Conservation (phyloP, 2,888 invertebrate genomes). For the Tachina lurida region DNA sequence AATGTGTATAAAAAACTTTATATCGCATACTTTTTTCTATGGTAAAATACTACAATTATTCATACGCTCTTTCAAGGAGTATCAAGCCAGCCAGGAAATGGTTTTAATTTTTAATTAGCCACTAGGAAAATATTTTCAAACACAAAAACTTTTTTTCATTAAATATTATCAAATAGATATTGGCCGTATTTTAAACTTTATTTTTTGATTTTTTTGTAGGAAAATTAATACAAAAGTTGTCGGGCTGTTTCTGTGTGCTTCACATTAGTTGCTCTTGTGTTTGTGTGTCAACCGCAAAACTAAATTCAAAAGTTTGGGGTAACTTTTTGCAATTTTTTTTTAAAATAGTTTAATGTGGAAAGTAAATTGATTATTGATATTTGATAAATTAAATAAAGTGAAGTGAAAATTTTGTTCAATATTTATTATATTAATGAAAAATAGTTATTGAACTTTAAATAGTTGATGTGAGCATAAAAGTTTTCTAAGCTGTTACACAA, state of each 20-base stretch:
- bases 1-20: no score
- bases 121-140: constrained; percentile 24
- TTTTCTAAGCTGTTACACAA: not conserved
- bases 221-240: constrained; percentile 33
- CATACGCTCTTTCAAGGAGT: no score
- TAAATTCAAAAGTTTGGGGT: constrained; percentile 35
- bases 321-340: not conserved
- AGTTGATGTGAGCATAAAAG: not conserved
- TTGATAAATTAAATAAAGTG: constrained; percentile 33
- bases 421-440: constrained; percentile 21
- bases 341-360: constrained; percentile 32
- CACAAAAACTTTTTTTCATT: constrained; percentile 8
- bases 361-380: constrained; percentile 52
- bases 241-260: not conserved
- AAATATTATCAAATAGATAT: constrained; percentile 1
- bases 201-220: not conserved
- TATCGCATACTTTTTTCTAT: no score
- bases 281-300: constrained; percentile 49
- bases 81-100: not conserved
- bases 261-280: constrained; percentile 15
- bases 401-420: not conserved
- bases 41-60: no score
- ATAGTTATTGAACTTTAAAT: constrained; percentile 3
- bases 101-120: constrained; percentile 63
- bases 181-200: not conserved